Conservation (phyloP, 2,888 invertebrate species). For the Aproaerema taeniolella region DNA sequence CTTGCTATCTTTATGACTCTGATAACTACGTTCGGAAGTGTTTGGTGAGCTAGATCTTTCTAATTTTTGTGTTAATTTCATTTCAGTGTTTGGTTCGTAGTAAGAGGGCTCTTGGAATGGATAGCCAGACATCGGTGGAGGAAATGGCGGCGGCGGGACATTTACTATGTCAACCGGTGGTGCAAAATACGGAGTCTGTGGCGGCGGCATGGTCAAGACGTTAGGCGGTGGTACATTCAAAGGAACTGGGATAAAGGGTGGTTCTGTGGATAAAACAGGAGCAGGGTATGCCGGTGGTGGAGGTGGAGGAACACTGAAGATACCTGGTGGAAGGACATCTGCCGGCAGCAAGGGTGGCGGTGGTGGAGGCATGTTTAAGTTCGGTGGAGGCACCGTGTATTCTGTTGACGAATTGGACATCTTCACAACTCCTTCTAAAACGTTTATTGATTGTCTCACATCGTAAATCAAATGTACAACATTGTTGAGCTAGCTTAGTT, state of each 20-base stretch:
- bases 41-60: slow-evolving; percentile 6
- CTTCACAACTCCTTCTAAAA: slow-evolving; percentile 12
- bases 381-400: slow-evolving; percentile 53
- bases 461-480: too few relatives aligned
- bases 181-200: slow-evolving; percentile 21
- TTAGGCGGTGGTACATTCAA: slow-evolving; percentile 24
- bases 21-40: not conserved
- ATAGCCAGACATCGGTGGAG: slow-evolving; percentile 20
- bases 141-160: slow-evolving; percentile 25
- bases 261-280: slow-evolving; percentile 5
- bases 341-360: too few relatives aligned
- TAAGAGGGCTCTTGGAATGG: slow-evolving; percentile 21
- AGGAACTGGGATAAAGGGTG: slow-evolving; percentile 11
- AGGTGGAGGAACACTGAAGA: slow-evolving; percentile 32
- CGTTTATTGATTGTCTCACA: too few relatives aligned
- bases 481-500: too few relatives aligned
- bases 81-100: slow-evolving; percentile 4
- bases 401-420: slow-evolving; percentile 54
- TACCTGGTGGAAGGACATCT: slow-evolving; percentile 26
- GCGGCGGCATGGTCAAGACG: slow-evolving; percentile 29
- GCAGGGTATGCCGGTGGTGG: slow-evolving; percentile 11
- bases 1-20: slow-evolving; percentile 16
- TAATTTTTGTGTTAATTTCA: slow-evolving; percentile 1
- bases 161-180: slow-evolving; percentile 24
- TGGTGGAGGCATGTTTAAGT: slow-evolving; percentile 38